Percentiles rank a stretch among this genome's conserved stretches.
Evolutionary conservation across 2,888 invertebrate genomes (phyloP).

Genomic region (Temnothorax ravouxi): DNA sequence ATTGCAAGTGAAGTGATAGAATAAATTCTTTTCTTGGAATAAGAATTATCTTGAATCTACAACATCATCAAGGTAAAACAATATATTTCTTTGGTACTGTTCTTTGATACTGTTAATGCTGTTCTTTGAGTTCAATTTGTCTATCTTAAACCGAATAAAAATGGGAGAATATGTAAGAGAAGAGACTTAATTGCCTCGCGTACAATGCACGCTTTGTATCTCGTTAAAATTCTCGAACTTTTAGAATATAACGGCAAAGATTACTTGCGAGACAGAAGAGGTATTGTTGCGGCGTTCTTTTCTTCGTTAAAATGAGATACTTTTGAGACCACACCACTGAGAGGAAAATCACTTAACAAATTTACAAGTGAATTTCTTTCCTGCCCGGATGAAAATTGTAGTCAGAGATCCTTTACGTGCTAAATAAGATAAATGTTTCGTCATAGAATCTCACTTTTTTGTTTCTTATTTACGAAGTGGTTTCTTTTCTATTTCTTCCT

Average conservation of each 20-base stretch:
- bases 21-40: too few relatives aligned
- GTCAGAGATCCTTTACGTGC: neutral
- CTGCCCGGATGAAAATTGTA: neutral
- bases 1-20: too few relatives aligned
- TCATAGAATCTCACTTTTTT: neutral
- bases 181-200: neutral
- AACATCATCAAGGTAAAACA: neutral
- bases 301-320: neutral
- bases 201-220: neutral
- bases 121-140: neutral
- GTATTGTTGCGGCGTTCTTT: neutral
- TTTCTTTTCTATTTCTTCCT: neutral
- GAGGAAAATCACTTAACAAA: neutral
- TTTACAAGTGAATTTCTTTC: neutral
- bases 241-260: neutral
- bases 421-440: neutral
- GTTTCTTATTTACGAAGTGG: neutral
- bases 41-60: too few relatives aligned
- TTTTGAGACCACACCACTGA: neutral
- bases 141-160: neutral
- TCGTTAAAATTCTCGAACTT: neutral
- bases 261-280: neutral
- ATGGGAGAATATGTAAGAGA: neutral
- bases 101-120: too few relatives aligned
- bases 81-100: neutral